These are phyloP conservation scores for Dysidea cf. avara DNA, from an alignment of 37 sponge, comb jelly and placozoan species.

Conservation along the genomic window DNA sequence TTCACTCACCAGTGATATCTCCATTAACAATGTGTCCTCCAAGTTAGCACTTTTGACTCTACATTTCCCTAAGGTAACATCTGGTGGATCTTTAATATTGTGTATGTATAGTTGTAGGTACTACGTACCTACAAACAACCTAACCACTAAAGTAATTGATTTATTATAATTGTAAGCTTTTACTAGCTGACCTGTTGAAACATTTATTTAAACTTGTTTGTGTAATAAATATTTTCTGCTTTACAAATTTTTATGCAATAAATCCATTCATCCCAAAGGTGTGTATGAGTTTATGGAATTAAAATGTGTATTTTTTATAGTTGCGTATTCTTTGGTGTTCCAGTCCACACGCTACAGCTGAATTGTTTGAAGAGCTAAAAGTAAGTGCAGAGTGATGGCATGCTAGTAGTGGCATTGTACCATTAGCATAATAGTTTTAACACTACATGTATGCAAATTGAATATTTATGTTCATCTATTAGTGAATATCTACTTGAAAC, in stretches of 20 bases:
- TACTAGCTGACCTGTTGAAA: too few species aligned
- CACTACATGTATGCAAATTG: neutral
- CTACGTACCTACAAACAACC: too few species aligned
- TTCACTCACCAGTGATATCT: constrained; percentile 65
- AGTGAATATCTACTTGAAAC: neutral
- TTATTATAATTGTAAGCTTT: too few species aligned
- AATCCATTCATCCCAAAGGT: too few species aligned
- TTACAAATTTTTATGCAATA: too few species aligned
- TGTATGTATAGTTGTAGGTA: too few species aligned
- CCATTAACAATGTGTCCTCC: constrained; percentile 63
- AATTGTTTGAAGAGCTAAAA: constrained; percentile 86
- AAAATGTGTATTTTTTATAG: constrained; percentile 9
- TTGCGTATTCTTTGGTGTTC: constrained; percentile 87
- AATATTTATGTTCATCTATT: neutral
- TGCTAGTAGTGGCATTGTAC: neutral
- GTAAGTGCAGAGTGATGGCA: constrained; percentile 18
- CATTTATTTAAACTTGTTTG: too few species aligned
- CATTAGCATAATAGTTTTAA: neutral
- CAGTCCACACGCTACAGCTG: constrained; percentile 84
- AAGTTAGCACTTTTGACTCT: constrained; percentile 90
- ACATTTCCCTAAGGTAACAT: constrained; percentile 93
- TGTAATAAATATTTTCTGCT: too few species aligned
- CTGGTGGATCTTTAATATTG: too few species aligned
- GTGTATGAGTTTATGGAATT: too few species aligned
- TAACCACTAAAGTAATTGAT: too few species aligned